Conservation (phyloP, 35 echinoderm and acorn worm genomes). For the Amphiura filiformis region DNA sequence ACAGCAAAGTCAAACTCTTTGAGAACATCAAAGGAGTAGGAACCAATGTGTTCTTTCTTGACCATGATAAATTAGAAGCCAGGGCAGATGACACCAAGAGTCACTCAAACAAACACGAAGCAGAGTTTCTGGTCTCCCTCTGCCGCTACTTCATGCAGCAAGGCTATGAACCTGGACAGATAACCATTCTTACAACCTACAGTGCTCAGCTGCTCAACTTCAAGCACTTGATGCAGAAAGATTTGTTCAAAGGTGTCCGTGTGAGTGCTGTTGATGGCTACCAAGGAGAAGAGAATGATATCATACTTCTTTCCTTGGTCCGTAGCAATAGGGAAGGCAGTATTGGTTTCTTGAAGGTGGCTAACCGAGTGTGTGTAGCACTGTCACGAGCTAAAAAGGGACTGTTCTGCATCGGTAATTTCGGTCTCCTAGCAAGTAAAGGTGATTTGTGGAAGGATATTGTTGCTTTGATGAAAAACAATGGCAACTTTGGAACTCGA, state of each 20-base stretch:
- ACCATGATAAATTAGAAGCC: slow-evolving; percentile 35
- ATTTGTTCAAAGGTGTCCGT: slow-evolving; percentile 29
- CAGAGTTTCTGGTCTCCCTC: slow-evolving; percentile 35
- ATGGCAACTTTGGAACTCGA: slow-evolving; percentile 31
- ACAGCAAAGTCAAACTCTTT: slow-evolving; percentile 8
- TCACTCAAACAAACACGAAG: slow-evolving; percentile 54
- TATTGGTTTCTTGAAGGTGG: slow-evolving; percentile 83
- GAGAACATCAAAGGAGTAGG: slow-evolving; percentile 46
- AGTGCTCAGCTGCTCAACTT: slow-evolving; percentile 40
- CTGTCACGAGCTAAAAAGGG: slow-evolving; percentile 84
- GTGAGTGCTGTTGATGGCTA: slow-evolving; percentile 46
- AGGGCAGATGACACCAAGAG: slow-evolving; percentile 38
- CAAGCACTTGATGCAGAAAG: slow-evolving; percentile 11
- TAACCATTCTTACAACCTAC: slow-evolving; percentile 66
- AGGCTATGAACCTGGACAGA: slow-evolving; percentile 48
- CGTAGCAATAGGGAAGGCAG: slow-evolving; percentile 76
- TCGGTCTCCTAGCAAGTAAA: slow-evolving; percentile 46
- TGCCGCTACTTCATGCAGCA: slow-evolving; percentile 64
- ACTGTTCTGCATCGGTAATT: slow-evolving; percentile 87
- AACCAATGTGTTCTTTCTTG: slow-evolving; percentile 58
- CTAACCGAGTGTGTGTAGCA: slow-evolving; percentile 81
- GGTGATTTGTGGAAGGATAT: slow-evolving; percentile 81
- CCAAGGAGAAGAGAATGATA: slow-evolving; percentile 81
- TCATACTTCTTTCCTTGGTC: slow-evolving; percentile 77
- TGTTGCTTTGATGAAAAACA: neutral